These are phyloP conservation scores for Rhinoraja longicauda DNA, from an alignment of 2,797 vertebrate species.

Conservation along the genomic window DNA sequence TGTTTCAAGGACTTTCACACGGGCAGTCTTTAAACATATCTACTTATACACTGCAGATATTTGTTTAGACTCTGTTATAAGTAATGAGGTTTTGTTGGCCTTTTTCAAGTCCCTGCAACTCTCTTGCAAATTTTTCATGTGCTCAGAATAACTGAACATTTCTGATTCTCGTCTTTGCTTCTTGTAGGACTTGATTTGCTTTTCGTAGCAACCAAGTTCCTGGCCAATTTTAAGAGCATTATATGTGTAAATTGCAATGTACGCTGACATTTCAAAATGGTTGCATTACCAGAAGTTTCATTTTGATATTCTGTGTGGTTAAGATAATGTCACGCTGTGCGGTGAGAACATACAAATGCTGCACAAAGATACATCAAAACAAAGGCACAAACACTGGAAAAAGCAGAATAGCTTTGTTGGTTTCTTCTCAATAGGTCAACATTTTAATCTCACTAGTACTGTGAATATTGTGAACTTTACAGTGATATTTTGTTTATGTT, in stretches of 20 bases:
- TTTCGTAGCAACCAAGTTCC: not conserved
- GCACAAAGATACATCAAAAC: not conserved
- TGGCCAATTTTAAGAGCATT: not conserved
- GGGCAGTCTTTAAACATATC: not conserved
- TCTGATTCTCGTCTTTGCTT: too few relatives aligned
- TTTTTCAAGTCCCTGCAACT: not conserved
- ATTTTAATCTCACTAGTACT: not conserved
- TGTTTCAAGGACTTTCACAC: not conserved
- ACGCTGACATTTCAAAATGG: constrained; percentile 17
- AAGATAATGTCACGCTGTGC: not conserved
- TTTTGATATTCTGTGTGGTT: not conserved
- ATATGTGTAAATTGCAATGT: not conserved
- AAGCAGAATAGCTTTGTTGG: not conserved
- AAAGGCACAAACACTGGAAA: not conserved
- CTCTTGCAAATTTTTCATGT: not conserved
- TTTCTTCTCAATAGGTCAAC: not conserved
- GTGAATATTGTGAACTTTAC: not conserved
- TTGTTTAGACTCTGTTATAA: not conserved
- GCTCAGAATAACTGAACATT: not conserved
- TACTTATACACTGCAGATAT: too few relatives aligned
- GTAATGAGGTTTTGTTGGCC: too few relatives aligned
- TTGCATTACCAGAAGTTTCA: not conserved
- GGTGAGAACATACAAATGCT: not conserved
- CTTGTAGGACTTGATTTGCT: not conserved
- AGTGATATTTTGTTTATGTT: not conserved